These are phyloP conservation scores for Heteromormyrus szaboi DNA, from an alignment of 2,797 vertebrate species.

Conservation along the genomic window DNA sequence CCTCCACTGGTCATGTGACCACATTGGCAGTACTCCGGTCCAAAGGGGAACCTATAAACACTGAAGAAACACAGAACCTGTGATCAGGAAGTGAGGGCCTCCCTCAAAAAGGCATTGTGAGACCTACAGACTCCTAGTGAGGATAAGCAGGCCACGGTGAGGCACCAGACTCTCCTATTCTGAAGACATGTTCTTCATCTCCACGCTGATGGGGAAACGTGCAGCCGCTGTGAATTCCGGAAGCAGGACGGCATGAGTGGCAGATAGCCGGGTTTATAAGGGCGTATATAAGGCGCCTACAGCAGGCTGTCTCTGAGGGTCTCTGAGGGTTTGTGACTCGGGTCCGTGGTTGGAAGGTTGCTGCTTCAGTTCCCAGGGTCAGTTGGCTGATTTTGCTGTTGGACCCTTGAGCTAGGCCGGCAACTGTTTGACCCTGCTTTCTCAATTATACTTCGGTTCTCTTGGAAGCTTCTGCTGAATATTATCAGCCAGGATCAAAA, in stretches of 20 bases:
- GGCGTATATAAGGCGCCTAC: not conserved
- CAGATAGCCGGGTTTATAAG: not conserved
- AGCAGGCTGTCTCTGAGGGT: not conserved
- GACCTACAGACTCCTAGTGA: not conserved
- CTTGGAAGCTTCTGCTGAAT: not conserved
- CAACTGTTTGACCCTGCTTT: not conserved
- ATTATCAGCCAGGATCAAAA: not conserved
- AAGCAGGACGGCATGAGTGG: not conserved
- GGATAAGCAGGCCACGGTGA: not conserved
- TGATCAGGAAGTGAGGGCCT: not conserved
- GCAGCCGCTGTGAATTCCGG: not conserved
- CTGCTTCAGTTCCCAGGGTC: not conserved
- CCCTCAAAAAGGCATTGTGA: not conserved
- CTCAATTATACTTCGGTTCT: not conserved
- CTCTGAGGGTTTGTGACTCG: not conserved
- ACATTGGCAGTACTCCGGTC: not conserved
- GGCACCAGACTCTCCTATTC: not conserved
- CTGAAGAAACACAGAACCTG: not conserved
- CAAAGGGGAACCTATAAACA: not conserved
- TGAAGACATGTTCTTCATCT: not conserved
- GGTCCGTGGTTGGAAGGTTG: not conserved
- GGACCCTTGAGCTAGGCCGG: not conserved
- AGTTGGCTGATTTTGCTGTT: not conserved
- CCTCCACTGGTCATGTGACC: not conserved
- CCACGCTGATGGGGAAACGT: not conserved